A percentile compares a stretch with the other conserved stretches of the same genome.
These are phyloP conservation scores for Drosophila parthenogenetica DNA, from an alignment of 2,888 invertebrate species.

Conservation along the genomic window DNA sequence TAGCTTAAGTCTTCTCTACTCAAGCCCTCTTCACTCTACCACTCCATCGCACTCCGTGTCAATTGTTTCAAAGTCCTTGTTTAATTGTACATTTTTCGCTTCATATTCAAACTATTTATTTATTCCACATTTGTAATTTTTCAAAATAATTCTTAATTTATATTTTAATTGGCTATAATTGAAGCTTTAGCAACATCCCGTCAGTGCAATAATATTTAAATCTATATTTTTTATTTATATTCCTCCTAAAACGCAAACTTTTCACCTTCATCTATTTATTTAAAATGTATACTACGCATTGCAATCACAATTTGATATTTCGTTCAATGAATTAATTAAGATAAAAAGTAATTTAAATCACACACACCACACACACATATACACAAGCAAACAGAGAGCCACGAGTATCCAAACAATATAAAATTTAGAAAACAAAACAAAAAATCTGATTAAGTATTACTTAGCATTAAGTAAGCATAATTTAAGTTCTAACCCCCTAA, in stretches of 20 bases:
- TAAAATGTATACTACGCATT: constrained; percentile 52
- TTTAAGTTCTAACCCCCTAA: constrained; percentile 61
- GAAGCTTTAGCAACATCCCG: constrained; percentile 54
- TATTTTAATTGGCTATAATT: constrained; percentile 40
- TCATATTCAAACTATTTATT: constrained; percentile 57
- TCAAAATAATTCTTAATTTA: constrained; percentile 24
- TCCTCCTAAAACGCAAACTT: constrained; percentile 29
- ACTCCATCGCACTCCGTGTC: constrained; percentile 34
- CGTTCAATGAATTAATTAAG: constrained; percentile 55
- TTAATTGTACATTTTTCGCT: constrained; percentile 40
- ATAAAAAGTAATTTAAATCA: constrained; percentile 22
- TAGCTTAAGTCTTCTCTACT: constrained; percentile 46
- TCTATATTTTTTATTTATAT: constrained; percentile 17
- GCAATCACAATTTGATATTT: constrained; percentile 31
- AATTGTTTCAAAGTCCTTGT: constrained; percentile 34
- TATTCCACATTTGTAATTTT: constrained; percentile 38
- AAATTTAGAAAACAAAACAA: constrained; percentile 39
- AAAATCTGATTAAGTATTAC: constrained; percentile 82
- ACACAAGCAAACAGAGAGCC: constrained; percentile 35
- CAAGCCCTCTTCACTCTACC: not conserved
- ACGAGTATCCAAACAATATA: constrained; percentile 58
- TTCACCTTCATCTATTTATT: constrained; percentile 54
- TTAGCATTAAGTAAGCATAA: constrained; percentile 69
- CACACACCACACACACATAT: constrained; percentile 11
- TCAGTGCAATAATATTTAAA: constrained; percentile 66